These are phyloP conservation scores for Rhincodon typus DNA, from an alignment of 2,797 vertebrate genomes.

Conservation along the genomic window DNA sequence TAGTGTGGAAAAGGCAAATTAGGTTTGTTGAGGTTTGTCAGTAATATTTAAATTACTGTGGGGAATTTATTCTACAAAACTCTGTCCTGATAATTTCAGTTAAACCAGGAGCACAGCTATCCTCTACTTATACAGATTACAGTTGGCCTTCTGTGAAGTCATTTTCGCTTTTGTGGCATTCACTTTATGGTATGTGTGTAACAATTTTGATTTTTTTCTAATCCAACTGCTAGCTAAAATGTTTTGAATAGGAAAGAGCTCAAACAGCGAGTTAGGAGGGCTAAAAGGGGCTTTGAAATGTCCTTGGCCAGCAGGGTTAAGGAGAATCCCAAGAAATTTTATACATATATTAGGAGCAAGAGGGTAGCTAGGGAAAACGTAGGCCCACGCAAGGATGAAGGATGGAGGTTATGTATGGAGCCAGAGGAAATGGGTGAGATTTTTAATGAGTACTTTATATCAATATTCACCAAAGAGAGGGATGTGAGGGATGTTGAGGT, in stretches of 20 bases:
- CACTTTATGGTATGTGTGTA: background rate
- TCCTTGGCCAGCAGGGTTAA: no score
- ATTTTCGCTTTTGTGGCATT: background rate
- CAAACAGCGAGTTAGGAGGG: no score
- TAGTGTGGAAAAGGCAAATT: background rate
- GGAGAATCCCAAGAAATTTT: no score
- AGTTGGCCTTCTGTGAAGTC: background rate
- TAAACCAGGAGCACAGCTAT: background rate
- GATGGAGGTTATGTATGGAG: no score
- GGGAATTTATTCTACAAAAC: background rate
- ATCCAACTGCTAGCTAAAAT: background rate
- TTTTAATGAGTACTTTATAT: no score
- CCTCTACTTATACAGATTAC: background rate
- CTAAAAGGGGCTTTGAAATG: no score
- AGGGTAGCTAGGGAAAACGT: no score
- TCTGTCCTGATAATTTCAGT: background rate
- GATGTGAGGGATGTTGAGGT: no score
- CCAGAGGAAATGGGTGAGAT: no score
- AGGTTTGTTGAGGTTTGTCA: background rate
- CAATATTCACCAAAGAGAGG: no score
- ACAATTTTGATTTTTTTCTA: background rate
- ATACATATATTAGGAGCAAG: no score
- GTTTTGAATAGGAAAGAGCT: background rate
- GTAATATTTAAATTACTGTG: background rate
- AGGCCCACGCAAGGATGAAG: no score